These are phyloP conservation scores for Aromia moschata DNA, from an alignment of 2,888 invertebrate species.

Conservation along the genomic window DNA sequence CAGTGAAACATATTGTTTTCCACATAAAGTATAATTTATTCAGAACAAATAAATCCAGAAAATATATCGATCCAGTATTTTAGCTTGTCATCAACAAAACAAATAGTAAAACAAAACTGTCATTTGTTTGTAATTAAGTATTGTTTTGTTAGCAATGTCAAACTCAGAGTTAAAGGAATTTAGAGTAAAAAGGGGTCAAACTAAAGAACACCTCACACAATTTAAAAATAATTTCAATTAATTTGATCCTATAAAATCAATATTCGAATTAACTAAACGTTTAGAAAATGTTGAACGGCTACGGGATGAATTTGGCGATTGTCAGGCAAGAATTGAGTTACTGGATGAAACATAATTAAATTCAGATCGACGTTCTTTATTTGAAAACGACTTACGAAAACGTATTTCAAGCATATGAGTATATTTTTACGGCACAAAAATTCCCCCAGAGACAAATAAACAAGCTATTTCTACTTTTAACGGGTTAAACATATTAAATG, in stretches of 20 bases:
- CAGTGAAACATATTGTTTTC: no score
- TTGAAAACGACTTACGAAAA: constrained; percentile 11
- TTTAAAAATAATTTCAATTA: not conserved
- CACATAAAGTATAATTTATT: no score
- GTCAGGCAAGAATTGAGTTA: constrained; percentile 4
- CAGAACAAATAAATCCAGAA: no score
- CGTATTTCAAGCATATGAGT: not conserved
- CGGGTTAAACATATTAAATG: not conserved
- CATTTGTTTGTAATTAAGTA: not conserved
- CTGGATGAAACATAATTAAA: not conserved
- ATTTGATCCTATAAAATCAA: not conserved
- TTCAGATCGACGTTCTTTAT: not conserved
- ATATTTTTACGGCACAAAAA: not conserved
- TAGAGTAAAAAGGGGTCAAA: not conserved
- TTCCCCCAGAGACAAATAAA: not conserved
- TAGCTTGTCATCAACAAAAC: no score
- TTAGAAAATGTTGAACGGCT: not conserved
- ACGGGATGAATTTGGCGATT: not conserved
- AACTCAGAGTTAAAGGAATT: constrained; percentile 2
- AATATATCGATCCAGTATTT: no score
- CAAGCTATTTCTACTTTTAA: not conserved
- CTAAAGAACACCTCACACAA: constrained; percentile 3
- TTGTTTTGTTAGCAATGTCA: not conserved
- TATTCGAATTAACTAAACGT: constrained; percentile 6
- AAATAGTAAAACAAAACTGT: not conserved